Evolutionary conservation across 2,888 invertebrate species (phyloP), one percentile per base, ranked within the genome.

Genomic region (Eudasyphora cyanicolor): DNA sequence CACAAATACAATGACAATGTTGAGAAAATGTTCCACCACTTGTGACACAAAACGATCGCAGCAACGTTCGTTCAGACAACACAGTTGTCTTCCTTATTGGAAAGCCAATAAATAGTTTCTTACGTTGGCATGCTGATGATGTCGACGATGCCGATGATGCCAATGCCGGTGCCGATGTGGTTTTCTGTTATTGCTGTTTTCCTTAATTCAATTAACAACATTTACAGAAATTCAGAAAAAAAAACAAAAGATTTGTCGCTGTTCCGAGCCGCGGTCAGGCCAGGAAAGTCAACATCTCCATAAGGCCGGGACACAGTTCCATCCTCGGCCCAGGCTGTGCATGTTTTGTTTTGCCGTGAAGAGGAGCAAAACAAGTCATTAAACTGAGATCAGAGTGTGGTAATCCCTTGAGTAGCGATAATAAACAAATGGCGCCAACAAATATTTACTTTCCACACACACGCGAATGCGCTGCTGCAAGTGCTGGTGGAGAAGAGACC

Each of bases 361-460:
- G n/a, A 19, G 51, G 51, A 74, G 49, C 6, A 71, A 82, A 79
- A 81, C 75, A 81, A 81, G 84, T 83, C 80, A 80, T 83, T 83
- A 83, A 81, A 79, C 67, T 42, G 62, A 67, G 81, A 81, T 81
- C 81, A 69, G 78, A 76, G 62, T 83, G 45, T 49, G 74, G 45
- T 75, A 84, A 79, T 84, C 81, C 84, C 84, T 62, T 73, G 81
- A 79, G 84, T 76, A 81, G 73, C 67, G 84, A 81, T 79, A 78
- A 84, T 78, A 84, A 84, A 84, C 78, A 78, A 84, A 84, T 78
- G 84, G 84, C 84, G 84, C 84, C 84, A 83, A 78, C 77, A 84
- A 80, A 78, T 80, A 84, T 80, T 80, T 80, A 83, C 75, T 64
- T 78, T 78, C 21, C 57, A 62, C 60, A 57, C 54, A 57, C 21